Conservation (phyloP, 2,113 vertebrate species). For the Oreotrochilus melanogaster region DNA sequence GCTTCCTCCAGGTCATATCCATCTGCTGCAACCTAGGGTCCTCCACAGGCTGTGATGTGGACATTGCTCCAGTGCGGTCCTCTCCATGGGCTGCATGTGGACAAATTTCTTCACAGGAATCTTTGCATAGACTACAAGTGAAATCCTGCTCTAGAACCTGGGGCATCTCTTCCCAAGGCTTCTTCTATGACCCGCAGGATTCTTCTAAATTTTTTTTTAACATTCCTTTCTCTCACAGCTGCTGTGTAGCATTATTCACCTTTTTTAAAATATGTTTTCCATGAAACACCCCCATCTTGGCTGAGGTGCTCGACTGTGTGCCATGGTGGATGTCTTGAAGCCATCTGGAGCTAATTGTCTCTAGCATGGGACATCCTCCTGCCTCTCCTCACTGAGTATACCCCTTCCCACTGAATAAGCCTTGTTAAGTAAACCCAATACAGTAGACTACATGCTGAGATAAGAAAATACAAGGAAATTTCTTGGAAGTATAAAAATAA, state of each 20-base stretch:
- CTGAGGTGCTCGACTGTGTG: background rate
- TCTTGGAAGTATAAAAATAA: background rate
- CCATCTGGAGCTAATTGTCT: no score
- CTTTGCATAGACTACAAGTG: background rate
- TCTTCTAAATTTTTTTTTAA: background rate
- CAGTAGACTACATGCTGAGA: background rate
- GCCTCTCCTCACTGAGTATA: background rate
- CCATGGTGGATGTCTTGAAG: no score
- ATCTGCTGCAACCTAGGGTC: accelerated
- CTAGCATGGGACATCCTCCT: no score
- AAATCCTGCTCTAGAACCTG: background rate
- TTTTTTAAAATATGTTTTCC: background rate
- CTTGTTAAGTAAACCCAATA: background rate
- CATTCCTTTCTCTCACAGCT: background rate
- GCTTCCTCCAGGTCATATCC: background rate
- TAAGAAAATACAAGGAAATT: background rate
- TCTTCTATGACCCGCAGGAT: background rate
- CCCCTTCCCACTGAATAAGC: accelerated
- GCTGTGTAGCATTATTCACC: background rate
- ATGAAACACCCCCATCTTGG: background rate
- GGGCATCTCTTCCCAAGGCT: background rate
- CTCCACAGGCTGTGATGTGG: background rate
- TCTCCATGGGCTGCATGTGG: background rate
- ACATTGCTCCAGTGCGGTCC: background rate
- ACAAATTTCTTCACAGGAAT: accelerated